Conservation (phyloP, 2,888 invertebrate species). For the Miltochrista miniata region DNA sequence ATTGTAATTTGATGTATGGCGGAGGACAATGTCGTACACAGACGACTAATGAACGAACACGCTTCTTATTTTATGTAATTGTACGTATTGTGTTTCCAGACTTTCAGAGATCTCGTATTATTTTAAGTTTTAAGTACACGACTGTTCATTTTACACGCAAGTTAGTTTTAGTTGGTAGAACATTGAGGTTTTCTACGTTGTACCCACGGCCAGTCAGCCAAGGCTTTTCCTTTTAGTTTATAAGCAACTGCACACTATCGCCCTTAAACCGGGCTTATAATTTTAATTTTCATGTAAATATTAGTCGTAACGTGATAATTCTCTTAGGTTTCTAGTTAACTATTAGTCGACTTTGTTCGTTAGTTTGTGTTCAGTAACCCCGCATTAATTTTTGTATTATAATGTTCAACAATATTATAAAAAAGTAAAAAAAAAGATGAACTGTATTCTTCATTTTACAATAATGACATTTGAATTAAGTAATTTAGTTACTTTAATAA, state of each 20-base stretch:
- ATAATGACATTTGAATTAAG: slow-evolving; percentile 52
- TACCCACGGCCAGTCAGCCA: slow-evolving; percentile 56
- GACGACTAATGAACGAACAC: slow-evolving; percentile 41
- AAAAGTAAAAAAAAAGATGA: slow-evolving; percentile 61
- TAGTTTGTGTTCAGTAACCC: slow-evolving; percentile 66
- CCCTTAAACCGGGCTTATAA: slow-evolving; percentile 32
- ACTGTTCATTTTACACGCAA: slow-evolving; percentile 72
- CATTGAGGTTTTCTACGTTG: slow-evolving; percentile 43
- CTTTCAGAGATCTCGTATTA: slow-evolving; percentile 84
- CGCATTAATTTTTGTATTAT: slow-evolving; percentile 53
- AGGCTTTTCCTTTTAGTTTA: slow-evolving; percentile 46
- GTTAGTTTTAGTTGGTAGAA: slow-evolving; percentile 67
- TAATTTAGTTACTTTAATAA: slow-evolving; percentile 53
- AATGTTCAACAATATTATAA: slow-evolving; percentile 57
- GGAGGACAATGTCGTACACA: neutral
- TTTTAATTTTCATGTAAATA: slow-evolving; percentile 60
- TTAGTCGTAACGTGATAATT: slow-evolving; percentile 49
- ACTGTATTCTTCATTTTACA: slow-evolving; percentile 52
- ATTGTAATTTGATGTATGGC: neutral
- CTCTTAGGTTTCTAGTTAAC: slow-evolving; percentile 49
- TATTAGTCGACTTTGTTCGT: slow-evolving; percentile 50
- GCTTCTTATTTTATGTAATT: slow-evolving; percentile 68
- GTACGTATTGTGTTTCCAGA: slow-evolving; percentile 80
- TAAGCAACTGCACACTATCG: slow-evolving; percentile 49
- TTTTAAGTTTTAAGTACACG: slow-evolving; percentile 78